Percentiles rank a stretch among this genome's conserved stretches.
Conservation (phyloP, 2,888 invertebrate genomes). For the Volucella inanis region DNA sequence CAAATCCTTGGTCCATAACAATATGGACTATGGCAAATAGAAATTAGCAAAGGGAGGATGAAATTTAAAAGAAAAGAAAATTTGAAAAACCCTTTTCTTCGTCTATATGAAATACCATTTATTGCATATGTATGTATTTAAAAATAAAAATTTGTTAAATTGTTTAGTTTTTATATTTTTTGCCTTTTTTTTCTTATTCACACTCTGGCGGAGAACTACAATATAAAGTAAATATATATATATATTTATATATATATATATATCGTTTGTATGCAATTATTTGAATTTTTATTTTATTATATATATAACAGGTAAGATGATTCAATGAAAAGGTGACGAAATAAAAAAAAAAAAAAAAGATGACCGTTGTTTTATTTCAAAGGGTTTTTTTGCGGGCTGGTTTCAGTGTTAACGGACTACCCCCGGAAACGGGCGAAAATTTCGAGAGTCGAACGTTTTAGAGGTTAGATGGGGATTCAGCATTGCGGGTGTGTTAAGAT, state of each 20-base stretch:
- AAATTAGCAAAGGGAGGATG: too few species aligned
- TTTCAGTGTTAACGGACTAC: constrained; percentile 10
- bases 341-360: constrained; percentile 39
- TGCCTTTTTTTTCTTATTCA: constrained; percentile 20
- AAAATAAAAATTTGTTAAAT: too few species aligned
- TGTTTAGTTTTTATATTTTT: too few species aligned
- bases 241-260: too few species aligned
- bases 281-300: constrained; percentile 43
- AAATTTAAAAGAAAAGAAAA: background rate
- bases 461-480: constrained; percentile 35
- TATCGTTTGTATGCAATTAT: constrained; percentile 59
- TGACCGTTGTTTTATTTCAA: constrained; percentile 40
- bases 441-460: constrained; percentile 63
- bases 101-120: too few species aligned
- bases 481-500: constrained; percentile 3
- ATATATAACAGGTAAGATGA: constrained; percentile 68
- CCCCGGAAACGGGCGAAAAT: background rate
- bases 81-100: background rate
- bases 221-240: constrained; percentile 19
- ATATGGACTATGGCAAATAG: too few species aligned
- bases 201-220: constrained; percentile 23
- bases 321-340: constrained; percentile 62
- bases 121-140: too few species aligned
- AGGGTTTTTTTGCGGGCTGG: background rate
- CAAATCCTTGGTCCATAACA: too few species aligned